These are phyloP conservation scores for Papilio gigon DNA, from an alignment of 2,888 invertebrate species.

Conservation along the genomic window DNA sequence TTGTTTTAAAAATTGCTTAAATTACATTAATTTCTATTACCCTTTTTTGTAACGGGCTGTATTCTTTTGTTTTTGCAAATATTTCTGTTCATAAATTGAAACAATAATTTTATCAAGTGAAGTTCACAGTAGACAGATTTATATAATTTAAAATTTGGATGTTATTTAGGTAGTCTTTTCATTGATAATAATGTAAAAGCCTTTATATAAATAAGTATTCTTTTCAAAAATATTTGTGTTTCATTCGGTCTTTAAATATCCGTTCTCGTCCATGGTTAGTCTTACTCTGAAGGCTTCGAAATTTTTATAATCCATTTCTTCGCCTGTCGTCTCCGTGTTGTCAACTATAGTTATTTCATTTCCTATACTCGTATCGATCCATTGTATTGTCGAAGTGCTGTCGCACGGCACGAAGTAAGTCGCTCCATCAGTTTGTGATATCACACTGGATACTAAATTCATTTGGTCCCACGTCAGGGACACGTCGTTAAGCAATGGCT, in stretches of 20 bases:
- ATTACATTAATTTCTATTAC: conserved; percentile 17
- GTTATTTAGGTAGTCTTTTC: conserved; percentile 12
- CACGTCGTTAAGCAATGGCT: conserved; percentile 12
- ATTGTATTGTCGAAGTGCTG: conserved; percentile 28
- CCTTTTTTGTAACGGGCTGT: conserved; percentile 18
- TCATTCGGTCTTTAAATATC: conserved; percentile 20
- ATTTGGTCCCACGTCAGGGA: conserved; percentile 30
- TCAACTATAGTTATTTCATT: conserved; percentile 32
- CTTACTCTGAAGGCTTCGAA: conserved; percentile 15
- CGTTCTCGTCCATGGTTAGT: conserved; percentile 12
- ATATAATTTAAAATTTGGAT: conserved; percentile 3
- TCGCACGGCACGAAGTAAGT: conserved; percentile 37
- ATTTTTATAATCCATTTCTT: conserved; percentile 28
- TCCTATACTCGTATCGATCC: conserved; percentile 33
- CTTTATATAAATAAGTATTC: conserved; percentile 23
- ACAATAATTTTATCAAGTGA: background rate
- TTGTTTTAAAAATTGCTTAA: conserved; percentile 11
- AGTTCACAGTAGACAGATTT: conserved; percentile 9
- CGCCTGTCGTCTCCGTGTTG: conserved; percentile 12
- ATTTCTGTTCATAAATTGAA: background rate
- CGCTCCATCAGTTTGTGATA: conserved; percentile 45
- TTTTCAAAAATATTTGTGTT: conserved; percentile 10
- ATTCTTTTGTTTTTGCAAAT: background rate
- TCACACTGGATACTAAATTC: conserved; percentile 42
- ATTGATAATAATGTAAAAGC: conserved; percentile 5